A percentile compares a stretch with the other conserved stretches of the same genome.
phyloP scores from a whole-genome alignment of 2,113 vertebrate genomes.

The Brienomyrus longianalis region DNA sequence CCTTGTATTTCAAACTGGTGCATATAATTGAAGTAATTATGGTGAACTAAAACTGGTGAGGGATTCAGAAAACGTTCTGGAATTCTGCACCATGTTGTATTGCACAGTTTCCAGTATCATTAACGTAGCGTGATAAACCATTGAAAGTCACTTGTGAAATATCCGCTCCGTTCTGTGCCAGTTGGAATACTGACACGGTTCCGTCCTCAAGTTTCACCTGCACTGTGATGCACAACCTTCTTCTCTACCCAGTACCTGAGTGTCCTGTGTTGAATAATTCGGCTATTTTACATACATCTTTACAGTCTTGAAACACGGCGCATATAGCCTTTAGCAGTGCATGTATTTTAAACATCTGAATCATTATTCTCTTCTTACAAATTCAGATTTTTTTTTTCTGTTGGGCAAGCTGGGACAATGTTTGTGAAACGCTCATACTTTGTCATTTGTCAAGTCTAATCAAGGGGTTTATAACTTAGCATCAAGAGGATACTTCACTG shows the following conservation, averaged over 20 bases:
- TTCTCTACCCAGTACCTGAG: not conserved
- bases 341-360: not conserved
- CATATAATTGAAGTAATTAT: not conserved
- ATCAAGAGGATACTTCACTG: not conserved
- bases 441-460: constrained; percentile 9
- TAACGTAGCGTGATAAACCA: not conserved
- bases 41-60: not conserved
- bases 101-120: not conserved
- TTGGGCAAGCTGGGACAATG: not conserved
- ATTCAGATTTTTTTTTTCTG: not conserved
- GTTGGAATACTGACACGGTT: not conserved
- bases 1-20: not conserved
- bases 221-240: not conserved
- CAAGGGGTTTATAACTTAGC: not conserved
- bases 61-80: not conserved
- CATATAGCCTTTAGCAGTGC: not conserved
- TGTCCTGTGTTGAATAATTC: not conserved
- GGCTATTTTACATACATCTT: not conserved
- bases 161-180: not conserved
- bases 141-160: not conserved
- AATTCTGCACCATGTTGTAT: not conserved
- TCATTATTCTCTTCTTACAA: not conserved
- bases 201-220: not conserved
- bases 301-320: not conserved
- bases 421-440: not conserved